These are phyloP conservation scores for Entelurus aequoreus DNA, from an alignment of 2,113 vertebrate genomes.

Conservation along the genomic window DNA sequence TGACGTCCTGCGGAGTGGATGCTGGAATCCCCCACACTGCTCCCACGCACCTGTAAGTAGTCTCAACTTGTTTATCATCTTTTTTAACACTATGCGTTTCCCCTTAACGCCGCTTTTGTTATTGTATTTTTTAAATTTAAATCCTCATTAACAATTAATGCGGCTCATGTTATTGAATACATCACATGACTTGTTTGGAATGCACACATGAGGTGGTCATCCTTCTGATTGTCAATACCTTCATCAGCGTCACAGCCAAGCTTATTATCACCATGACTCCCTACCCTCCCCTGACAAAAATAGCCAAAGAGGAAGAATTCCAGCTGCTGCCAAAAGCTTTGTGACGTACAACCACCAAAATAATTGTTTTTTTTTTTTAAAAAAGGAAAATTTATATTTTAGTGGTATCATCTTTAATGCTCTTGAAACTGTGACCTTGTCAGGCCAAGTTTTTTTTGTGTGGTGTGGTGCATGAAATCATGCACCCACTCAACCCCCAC, in stretches of 20 bases:
- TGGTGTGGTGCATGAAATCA: too few relatives aligned
- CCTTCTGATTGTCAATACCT: constrained; percentile 14
- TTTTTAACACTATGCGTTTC: too few relatives aligned
- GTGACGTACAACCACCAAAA: neutral
- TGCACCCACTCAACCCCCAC: too few relatives aligned
- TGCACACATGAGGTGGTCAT: constrained; percentile 1
- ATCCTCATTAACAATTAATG: neutral
- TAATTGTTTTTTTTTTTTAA: neutral
- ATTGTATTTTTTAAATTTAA: too few relatives aligned
- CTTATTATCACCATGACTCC: neutral
- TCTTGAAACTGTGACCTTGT: too few relatives aligned
- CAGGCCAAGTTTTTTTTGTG: too few relatives aligned
- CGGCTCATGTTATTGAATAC: neutral
- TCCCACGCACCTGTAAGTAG: constrained; percentile 27
- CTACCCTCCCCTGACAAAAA: neutral
- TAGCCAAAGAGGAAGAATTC: neutral
- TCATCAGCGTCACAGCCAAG: constrained; percentile 10
- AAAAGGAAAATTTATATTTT: neutral
- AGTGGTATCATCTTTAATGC: too few relatives aligned
- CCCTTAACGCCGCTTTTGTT: too few relatives aligned
- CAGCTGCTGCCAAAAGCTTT: neutral
- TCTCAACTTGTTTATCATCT: constrained; percentile 8
- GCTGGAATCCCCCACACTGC: constrained; percentile 32
- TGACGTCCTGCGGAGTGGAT: constrained; percentile 27
- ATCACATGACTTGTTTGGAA: constrained; percentile 13